Evolutionary conservation across 2,797 vertebrate genomes (phyloP).

Genomic region (Peromyscus melanophrys): DNA sequence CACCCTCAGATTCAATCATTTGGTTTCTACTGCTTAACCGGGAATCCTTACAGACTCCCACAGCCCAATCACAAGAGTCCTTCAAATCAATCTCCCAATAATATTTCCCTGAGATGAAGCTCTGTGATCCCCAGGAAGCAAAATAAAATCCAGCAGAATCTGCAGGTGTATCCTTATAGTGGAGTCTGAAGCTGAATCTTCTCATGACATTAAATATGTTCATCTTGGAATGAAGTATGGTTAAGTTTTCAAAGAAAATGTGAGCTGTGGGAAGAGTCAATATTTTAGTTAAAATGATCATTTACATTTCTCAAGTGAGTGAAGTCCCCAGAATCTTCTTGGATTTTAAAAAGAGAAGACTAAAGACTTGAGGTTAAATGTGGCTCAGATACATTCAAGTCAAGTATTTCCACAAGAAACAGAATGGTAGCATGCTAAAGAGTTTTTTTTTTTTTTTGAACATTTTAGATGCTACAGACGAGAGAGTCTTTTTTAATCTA

Average conservation of each 20-base stretch:
- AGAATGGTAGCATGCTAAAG: neutral
- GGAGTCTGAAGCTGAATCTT: neutral
- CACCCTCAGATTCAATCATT: accelerated
- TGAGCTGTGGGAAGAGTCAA: neutral
- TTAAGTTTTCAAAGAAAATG: neutral
- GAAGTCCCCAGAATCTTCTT: neutral
- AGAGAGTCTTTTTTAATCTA: too few relatives aligned
- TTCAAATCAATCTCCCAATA: neutral
- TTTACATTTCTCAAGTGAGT: neutral
- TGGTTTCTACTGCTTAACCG: accelerated
- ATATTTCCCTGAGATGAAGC: neutral
- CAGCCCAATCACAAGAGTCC: neutral
- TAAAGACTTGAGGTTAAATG: too few relatives aligned
- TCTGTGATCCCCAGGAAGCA: too few relatives aligned
- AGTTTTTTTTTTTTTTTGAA: neutral
- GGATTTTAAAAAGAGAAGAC: too few relatives aligned
- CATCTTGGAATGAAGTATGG: accelerated
- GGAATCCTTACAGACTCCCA: neutral
- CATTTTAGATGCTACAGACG: neutral
- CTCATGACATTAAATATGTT: neutral
- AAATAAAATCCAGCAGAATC: too few relatives aligned
- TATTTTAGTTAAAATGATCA: neutral
- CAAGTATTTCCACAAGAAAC: neutral
- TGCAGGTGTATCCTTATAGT: neutral
- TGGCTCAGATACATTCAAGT: too few relatives aligned